Evolutionary conservation across 2,113 vertebrate species (phyloP).

Genomic region (Puma concolor): DNA sequence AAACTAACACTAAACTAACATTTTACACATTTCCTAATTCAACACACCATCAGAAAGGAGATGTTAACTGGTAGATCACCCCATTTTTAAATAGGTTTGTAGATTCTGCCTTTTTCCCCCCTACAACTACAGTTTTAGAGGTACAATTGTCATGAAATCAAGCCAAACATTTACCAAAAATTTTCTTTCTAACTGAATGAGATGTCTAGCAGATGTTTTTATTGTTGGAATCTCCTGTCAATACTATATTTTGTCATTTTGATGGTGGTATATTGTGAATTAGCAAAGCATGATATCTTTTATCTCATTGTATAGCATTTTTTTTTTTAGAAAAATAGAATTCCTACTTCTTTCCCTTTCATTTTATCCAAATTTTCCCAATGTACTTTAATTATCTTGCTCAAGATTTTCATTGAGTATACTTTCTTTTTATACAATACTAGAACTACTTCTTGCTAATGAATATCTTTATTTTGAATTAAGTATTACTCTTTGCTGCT

Average conservation of each 20-base stretch:
- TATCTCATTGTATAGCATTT: background rate
- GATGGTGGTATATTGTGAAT: background rate
- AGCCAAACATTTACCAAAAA: background rate
- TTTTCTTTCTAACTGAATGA: background rate
- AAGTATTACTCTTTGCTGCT: background rate
- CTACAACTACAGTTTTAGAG: background rate
- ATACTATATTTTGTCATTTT: background rate
- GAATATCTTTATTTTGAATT: conserved; percentile 8
- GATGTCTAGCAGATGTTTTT: background rate
- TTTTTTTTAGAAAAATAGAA: background rate
- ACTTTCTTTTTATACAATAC: background rate
- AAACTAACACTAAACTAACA: background rate
- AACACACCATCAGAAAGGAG: background rate
- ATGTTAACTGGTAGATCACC: background rate
- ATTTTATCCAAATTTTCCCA: background rate
- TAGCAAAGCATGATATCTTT: background rate
- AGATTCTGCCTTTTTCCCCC: background rate
- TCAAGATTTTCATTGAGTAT: background rate
- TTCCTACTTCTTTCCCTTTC: background rate
- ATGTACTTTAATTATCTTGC: background rate
- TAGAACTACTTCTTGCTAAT: background rate
- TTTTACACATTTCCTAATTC: background rate
- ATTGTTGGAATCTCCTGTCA: background rate
- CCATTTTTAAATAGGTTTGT: background rate
- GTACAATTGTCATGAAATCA: background rate